phyloP scores from a whole-genome alignment of 1,140 invertebrate genomes.

The Apis dorsata region DNA sequence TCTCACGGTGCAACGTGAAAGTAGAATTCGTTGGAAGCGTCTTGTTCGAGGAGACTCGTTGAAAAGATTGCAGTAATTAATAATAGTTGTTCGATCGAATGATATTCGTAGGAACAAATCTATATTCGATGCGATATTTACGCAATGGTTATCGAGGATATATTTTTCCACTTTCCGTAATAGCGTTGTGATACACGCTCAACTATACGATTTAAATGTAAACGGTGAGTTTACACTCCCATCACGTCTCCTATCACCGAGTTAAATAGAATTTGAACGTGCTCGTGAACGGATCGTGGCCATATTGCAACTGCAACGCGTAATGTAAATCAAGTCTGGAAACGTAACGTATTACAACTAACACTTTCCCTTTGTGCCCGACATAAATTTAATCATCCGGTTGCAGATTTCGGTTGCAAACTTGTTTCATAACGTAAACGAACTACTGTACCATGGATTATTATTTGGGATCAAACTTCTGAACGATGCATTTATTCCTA shows the following conservation, averaged over 20 bases:
- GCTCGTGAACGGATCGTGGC: slow-evolving; percentile 27
- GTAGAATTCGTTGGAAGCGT: not conserved
- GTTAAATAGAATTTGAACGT: slow-evolving; percentile 36
- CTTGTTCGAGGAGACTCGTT: not conserved
- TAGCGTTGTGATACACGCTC: too few relatives aligned
- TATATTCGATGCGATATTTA: not conserved
- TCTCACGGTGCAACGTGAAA: slow-evolving; percentile 20
- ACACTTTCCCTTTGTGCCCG: slow-evolving; percentile 16
- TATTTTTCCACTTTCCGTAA: not conserved
- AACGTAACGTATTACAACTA: slow-evolving; percentile 9
- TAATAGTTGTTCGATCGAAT: not conserved
- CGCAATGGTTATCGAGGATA: slow-evolving; percentile 5
- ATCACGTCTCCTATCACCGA: slow-evolving; percentile 26
- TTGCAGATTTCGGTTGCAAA: not conserved
- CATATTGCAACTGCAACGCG: slow-evolving; percentile 9
- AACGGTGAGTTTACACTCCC: slow-evolving; percentile 35
- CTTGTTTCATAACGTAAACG: too few relatives aligned
- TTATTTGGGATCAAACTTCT: not conserved
- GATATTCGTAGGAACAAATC: not conserved
- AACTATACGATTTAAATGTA: slow-evolving; percentile 28
- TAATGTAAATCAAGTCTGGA: slow-evolving; percentile 24
- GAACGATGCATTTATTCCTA: not conserved
- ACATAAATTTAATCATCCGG: not conserved
- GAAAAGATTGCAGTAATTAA: not conserved
- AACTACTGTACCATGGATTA: too few relatives aligned